A percentile compares a stretch with the other conserved stretches of the same genome.
Conservation (phyloP, 2,113 vertebrate genomes). For the Silurus asotus region DNA sequence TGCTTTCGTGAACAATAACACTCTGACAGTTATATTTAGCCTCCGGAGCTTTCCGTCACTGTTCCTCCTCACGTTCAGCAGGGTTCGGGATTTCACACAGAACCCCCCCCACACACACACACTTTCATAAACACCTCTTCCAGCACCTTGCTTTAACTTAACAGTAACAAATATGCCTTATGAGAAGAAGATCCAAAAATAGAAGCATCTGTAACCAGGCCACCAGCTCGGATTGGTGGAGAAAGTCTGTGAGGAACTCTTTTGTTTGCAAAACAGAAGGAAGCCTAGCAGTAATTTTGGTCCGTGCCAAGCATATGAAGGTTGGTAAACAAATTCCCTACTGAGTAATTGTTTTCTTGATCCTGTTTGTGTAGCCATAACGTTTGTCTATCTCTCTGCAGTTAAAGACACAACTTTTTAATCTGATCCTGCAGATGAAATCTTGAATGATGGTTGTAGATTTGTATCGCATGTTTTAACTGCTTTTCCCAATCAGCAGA, state of each 20-base stretch:
- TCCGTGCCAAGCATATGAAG: neutral
- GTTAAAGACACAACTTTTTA: neutral
- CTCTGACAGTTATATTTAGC: slow-evolving; percentile 66
- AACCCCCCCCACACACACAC: slow-evolving; percentile 7
- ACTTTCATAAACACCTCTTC: slow-evolving; percentile 39
- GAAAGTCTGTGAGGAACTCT: slow-evolving; percentile 14
- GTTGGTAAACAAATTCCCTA: neutral
- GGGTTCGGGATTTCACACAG: slow-evolving; percentile 29
- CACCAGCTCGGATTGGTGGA: neutral
- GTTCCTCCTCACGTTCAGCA: slow-evolving; percentile 24
- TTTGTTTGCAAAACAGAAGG: slow-evolving; percentile 5
- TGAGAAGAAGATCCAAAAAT: neutral
- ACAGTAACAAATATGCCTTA: slow-evolving; percentile 31
- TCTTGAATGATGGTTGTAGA: neutral
- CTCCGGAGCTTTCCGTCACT: slow-evolving; percentile 33
- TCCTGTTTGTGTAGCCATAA: neutral
- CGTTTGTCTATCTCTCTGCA: neutral
- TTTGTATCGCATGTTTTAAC: neutral
- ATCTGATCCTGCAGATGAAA: neutral
- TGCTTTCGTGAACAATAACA: slow-evolving; percentile 62
- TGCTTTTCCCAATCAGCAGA: neutral
- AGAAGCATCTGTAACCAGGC: neutral
- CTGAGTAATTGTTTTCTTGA: neutral
- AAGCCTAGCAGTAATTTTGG: slow-evolving; percentile 14
- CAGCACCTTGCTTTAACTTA: neutral